Evolutionary conservation across 2,797 vertebrate species (phyloP).

Genomic region (Lepidocolaptes lacrymiger): DNA sequence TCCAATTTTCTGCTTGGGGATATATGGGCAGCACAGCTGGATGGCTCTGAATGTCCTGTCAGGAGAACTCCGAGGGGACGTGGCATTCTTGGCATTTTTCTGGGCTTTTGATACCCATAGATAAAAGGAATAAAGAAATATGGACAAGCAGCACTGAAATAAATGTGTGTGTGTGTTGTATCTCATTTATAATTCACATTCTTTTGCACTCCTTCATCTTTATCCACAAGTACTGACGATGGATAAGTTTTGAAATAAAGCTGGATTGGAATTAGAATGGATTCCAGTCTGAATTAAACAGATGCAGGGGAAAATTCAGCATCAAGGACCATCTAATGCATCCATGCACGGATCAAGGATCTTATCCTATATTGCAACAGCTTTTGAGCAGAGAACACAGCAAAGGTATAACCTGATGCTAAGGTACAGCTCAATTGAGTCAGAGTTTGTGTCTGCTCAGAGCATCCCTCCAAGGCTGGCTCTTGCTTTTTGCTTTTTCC

Average conservation of each 20-base stretch:
- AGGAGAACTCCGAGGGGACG: background rate
- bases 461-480: background rate
- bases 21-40: constrained; percentile 16
- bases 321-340: background rate
- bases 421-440: background rate
- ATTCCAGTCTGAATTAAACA: background rate
- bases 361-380: background rate
- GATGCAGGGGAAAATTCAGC: background rate
- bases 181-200: background rate
- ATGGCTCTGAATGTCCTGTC: background rate
- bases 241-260: background rate
- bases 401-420: background rate
- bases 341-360: rapidly evolving
- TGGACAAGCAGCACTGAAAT: background rate
- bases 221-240: background rate
- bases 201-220: background rate
- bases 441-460: background rate
- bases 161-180: background rate
- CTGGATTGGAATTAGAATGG: background rate
- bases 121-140: background rate
- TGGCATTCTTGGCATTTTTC: constrained; percentile 12
- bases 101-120: background rate
- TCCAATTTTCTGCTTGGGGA: constrained; percentile 58
- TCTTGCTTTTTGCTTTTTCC: background rate
- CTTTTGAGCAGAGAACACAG: background rate